Conservation (phyloP, 2,113 vertebrate genomes). For the Trematomus loennbergii region DNA sequence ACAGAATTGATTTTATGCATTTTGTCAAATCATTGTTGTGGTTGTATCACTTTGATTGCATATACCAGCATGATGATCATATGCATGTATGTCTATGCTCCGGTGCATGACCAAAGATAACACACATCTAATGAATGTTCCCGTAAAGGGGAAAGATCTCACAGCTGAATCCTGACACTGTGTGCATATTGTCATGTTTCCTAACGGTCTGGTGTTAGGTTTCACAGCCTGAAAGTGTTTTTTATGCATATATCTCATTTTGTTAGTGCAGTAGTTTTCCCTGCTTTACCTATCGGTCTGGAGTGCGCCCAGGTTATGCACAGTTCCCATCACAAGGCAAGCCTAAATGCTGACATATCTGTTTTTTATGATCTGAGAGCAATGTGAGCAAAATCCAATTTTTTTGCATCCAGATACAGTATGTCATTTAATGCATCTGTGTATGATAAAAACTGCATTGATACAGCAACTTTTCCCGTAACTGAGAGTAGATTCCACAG, state of each 20-base stretch:
- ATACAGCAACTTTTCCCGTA: slow-evolving; percentile 33
- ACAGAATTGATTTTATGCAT: background rate
- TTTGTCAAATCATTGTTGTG: background rate
- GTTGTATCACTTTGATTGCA: background rate
- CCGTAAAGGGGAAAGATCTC: background rate
- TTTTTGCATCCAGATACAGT: slow-evolving; percentile 59
- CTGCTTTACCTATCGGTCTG: slow-evolving; percentile 2
- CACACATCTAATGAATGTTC: background rate
- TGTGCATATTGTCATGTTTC: background rate
- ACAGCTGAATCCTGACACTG: background rate
- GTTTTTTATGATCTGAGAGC: slow-evolving; percentile 65
- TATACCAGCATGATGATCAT: background rate
- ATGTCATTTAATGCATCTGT: slow-evolving; percentile 55
- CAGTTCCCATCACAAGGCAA: slow-evolving; percentile 61
- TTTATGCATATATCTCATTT: slow-evolving; percentile 18
- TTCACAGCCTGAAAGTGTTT: background rate
- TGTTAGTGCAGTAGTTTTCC: slow-evolving; percentile 13
- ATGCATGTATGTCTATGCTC: background rate
- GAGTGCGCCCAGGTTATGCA: slow-evolving; percentile 36
- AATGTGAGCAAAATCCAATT: slow-evolving; percentile 74
- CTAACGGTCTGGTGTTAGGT: background rate
- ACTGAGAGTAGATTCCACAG: slow-evolving; percentile 10
- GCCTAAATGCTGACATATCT: slow-evolving; percentile 57
- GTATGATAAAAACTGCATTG: slow-evolving; percentile 55
- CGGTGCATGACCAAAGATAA: background rate